Evolutionary conservation across 2,113 vertebrate species (phyloP).

Genomic region (Gavia stellata): DNA sequence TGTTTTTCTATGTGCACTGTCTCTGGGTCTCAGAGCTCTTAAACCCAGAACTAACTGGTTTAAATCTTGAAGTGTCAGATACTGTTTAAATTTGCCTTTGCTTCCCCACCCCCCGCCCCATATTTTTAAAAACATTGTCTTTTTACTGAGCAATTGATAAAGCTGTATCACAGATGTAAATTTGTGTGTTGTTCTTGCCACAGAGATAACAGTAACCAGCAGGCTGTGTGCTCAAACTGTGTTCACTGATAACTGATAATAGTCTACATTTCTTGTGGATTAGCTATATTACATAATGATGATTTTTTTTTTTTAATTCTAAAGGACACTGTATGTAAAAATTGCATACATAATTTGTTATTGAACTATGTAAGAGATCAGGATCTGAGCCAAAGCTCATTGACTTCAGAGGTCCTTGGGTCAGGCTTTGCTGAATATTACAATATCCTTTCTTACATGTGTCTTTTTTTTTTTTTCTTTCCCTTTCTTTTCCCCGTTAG

Average conservation of each 20-base stretch:
- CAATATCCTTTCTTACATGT: background rate
- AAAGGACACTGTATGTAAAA: background rate
- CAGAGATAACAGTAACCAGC: background rate
- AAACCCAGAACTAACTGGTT: background rate
- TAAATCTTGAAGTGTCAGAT: background rate
- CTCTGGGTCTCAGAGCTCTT: background rate
- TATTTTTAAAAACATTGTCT: background rate
- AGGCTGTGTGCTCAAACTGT: background rate
- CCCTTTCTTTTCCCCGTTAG: constrained; percentile 63
- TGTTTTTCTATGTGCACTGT: background rate
- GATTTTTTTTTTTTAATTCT: background rate
- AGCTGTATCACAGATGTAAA: background rate
- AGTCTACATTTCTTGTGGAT: background rate
- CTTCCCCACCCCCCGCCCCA: background rate
- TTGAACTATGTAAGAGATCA: background rate
- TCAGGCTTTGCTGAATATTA: background rate
- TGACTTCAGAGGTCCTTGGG: background rate
- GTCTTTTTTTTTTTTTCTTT: background rate
- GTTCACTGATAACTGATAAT: background rate
- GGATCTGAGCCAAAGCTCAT: background rate
- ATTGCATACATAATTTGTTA: background rate
- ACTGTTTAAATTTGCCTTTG: background rate
- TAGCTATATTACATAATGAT: background rate
- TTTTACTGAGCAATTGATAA: background rate
- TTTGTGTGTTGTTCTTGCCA: background rate